Evolutionary conservation across 2,113 vertebrate species (phyloP).

Genomic region (Cochlearius cochlearius): DNA sequence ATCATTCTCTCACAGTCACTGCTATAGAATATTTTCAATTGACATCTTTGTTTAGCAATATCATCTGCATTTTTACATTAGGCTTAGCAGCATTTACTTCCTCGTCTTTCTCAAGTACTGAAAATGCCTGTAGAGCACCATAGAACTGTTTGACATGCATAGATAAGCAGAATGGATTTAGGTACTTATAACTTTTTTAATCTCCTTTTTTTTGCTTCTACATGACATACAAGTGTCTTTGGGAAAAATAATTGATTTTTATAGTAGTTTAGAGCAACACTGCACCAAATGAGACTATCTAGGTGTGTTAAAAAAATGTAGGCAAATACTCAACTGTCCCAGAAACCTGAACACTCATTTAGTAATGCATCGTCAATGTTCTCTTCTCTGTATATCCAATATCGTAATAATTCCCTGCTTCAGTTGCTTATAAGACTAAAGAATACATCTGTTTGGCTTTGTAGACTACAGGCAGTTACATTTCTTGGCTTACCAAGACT

Average conservation of each 20-base stretch:
- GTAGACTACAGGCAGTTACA: not conserved
- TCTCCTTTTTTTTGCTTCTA: not conserved
- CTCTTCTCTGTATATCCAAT: not conserved
- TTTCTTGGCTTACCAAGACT: not conserved
- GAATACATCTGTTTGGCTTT: not conserved
- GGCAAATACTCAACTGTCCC: not conserved
- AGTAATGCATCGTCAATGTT: not conserved
- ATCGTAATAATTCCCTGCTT: not conserved
- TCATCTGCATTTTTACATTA: conserved; percentile 29
- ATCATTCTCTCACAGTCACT: not conserved
- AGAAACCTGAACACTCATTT: not conserved
- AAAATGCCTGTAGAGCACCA: not conserved
- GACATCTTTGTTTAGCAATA: not conserved
- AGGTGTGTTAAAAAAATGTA: not conserved
- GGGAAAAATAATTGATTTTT: not conserved
- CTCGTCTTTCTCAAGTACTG: not conserved
- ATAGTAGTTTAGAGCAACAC: not conserved
- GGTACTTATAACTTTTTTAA: not conserved
- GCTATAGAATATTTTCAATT: not conserved
- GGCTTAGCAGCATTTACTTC: not conserved
- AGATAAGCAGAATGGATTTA: conserved; percentile 31
- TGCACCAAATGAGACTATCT: not conserved
- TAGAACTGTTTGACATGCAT: not conserved
- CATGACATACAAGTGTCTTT: not conserved
- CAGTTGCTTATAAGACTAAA: not conserved